These are phyloP conservation scores for Paracentrotus lividus DNA, from an alignment of 53 echinoderm and acorn worm genomes.

Conservation along the genomic window DNA sequence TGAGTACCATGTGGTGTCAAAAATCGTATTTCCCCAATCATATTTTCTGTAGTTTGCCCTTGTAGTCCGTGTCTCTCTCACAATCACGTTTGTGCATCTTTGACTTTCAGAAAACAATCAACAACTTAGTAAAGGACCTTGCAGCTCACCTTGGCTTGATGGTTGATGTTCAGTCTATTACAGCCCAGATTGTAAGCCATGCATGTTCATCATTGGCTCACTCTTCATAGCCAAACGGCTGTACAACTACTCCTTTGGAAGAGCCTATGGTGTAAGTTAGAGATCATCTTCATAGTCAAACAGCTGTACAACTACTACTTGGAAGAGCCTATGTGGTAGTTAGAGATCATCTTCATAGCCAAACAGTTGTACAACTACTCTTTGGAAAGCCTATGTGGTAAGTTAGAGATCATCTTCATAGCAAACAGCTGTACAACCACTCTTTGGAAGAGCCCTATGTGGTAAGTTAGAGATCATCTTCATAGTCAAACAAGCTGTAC, in stretches of 20 bases:
- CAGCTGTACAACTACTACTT: slow-evolving; percentile 88
- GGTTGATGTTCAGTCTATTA: slow-evolving; percentile 67
- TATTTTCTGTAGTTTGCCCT: no score
- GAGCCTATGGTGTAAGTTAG: no score
- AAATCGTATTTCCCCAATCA: no score
- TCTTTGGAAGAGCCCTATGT: no score
- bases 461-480: no score
- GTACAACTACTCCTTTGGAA: no score
- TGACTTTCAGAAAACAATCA: slow-evolving; percentile 70
- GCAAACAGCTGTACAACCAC: no score
- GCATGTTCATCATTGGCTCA: slow-evolving; percentile 80
- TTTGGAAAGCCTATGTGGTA: slow-evolving; percentile 90
- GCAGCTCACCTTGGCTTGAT: slow-evolving; percentile 71
- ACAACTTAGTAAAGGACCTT: slow-evolving; percentile 66
- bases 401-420: no score
- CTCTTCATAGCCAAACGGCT: slow-evolving; percentile 80
- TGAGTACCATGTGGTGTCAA: no score
- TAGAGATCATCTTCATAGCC: slow-evolving; percentile 82
- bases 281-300: slow-evolving; percentile 81
- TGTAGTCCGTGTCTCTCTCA: not conserved
- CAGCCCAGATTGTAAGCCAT: slow-evolving; percentile 79
- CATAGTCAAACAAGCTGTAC: slow-evolving; percentile 90
- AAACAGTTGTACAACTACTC: slow-evolving; percentile 85
- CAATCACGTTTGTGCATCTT: not conserved
- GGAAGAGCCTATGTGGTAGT: slow-evolving; percentile 91